Base-by-base conservation (phyloP, 2,113 vertebrate genomes). In the Furnarius figulus region DNA sequence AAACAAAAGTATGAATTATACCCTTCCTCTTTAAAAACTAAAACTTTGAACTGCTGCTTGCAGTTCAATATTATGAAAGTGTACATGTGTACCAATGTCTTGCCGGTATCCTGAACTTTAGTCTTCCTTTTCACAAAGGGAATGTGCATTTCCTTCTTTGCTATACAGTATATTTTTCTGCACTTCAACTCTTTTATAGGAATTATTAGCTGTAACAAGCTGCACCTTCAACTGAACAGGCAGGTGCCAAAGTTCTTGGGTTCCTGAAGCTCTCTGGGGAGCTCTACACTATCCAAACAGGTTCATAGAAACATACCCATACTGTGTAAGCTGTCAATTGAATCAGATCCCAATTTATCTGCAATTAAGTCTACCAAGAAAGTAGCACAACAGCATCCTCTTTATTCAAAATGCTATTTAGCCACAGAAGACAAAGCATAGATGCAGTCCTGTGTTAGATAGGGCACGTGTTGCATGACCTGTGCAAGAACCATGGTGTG, bases 401-500 rank as follows among this genome's bases (percentile, higher is more conserved):
- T 37, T 82, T 49, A n/a, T 18, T 50, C 6, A 7, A 87, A 91
- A 80, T 13, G 21, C 35, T 44, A 5, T 30, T 68, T 14, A 25
- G 49, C 8, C 63, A 53, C 27, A 42, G 14, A 61, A 50, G n/a
- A n/a, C 50, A 66, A 56, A 65, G 28, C 21, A 13, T 1, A 6
- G 17, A n/a, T 17, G 14, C 25, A 47, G 30, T 28, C 18, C 44
- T 18, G 19, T 19, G 10, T 61, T 50, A 65, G 8, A 33, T 1
- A 2, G 28, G 33, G 59, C 5, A 18, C 3, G 0, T 4, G 8
- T 14, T 50, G 33, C 24, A 30, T 9, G 23, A n/a, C 13, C 35
- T 40, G 13, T 2, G 12, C 8, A 19, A 83, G 27, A 44, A 18
- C 18, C 35, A 33, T 0, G 0, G 12, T 30, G 12, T 10, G 3